Conservation (phyloP, 2,888 invertebrate genomes). For the Napeogenes sylphis region DNA sequence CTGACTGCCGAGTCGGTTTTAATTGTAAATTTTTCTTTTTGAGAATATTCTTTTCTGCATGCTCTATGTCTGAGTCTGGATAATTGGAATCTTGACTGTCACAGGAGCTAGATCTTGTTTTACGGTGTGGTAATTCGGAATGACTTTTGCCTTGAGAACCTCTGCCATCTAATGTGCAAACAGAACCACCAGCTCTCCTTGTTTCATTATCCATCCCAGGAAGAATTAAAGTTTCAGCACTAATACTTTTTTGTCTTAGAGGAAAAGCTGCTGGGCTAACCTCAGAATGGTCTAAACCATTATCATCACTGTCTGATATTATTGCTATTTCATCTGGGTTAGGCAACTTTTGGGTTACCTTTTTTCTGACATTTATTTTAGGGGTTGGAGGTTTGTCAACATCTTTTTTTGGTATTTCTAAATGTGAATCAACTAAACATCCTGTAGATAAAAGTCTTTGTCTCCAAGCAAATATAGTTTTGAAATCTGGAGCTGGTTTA, state of each 20-base stretch:
- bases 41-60: slow-evolving; percentile 36
- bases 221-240: slow-evolving; percentile 59
- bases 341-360: slow-evolving; percentile 40
- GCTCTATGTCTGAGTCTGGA: slow-evolving; percentile 56
- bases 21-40: slow-evolving; percentile 30
- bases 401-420: slow-evolving; percentile 32
- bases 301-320: slow-evolving; percentile 56
- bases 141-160: slow-evolving; percentile 45
- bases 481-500: slow-evolving; percentile 71
- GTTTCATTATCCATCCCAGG: slow-evolving; percentile 40
- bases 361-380: slow-evolving; percentile 26
- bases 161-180: slow-evolving; percentile 46
- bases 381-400: slow-evolving; percentile 14
- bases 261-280: slow-evolving; percentile 31
- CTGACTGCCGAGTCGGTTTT: slow-evolving; percentile 38
- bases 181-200: slow-evolving; percentile 40
- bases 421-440: slow-evolving; percentile 64
- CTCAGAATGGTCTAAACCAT: slow-evolving; percentile 35
- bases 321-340: slow-evolving; percentile 69
- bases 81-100: slow-evolving; percentile 59
- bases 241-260: slow-evolving; percentile 47
- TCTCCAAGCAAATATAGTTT: slow-evolving; percentile 70
- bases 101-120: slow-evolving; percentile 56
- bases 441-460: slow-evolving; percentile 61
- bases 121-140: slow-evolving; percentile 47